phyloP scores from a whole-genome alignment of 2,113 vertebrate species.

The Apeltes quadracus region DNA sequence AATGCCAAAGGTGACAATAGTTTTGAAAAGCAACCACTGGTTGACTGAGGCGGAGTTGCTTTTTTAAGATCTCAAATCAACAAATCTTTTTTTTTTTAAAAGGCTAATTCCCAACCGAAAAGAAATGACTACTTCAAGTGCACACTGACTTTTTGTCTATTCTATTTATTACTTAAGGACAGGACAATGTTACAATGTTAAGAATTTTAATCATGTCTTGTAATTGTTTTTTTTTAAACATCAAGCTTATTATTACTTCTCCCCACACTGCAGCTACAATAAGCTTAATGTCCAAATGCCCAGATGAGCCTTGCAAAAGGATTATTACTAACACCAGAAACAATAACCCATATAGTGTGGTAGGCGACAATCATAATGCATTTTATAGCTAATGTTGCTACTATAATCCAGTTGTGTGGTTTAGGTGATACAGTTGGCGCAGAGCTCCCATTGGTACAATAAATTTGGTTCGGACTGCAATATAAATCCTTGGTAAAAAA shows the following conservation, averaged over 20 bases:
- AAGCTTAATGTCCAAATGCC: conserved; percentile 5
- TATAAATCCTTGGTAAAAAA: too few species aligned
- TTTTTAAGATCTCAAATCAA: conserved; percentile 25
- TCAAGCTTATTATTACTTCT: conserved; percentile 23
- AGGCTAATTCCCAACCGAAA: conserved; percentile 38
- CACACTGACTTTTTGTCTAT: conserved; percentile 41
- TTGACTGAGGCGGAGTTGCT: conserved; percentile 14
- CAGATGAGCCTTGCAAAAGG: conserved; percentile 7
- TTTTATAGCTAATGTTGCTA: background rate
- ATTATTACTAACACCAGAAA: conserved; percentile 1
- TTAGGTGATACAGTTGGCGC: conserved; percentile 2
- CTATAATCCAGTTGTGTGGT: background rate
- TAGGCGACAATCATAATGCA: conserved; percentile 3
- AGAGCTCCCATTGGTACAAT: conserved; percentile 6
- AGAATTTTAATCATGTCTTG: conserved; percentile 45
- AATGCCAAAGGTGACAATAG: conserved; percentile 41
- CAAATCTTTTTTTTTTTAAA: conserved; percentile 37
- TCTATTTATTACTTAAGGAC: conserved; percentile 53
- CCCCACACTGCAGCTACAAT: conserved; percentile 24
- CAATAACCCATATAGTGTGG: background rate
- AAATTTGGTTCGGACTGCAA: background rate
- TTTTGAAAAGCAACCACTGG: conserved; percentile 36
- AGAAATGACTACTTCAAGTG: conserved; percentile 30
- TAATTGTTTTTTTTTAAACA: conserved; percentile 30
- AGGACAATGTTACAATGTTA: conserved; percentile 43